A percentile compares a stretch with the other conserved stretches of the same genome.
These are phyloP conservation scores for Catharus minimus DNA, from an alignment of 2,113 vertebrate genomes.

Conservation along the genomic window DNA sequence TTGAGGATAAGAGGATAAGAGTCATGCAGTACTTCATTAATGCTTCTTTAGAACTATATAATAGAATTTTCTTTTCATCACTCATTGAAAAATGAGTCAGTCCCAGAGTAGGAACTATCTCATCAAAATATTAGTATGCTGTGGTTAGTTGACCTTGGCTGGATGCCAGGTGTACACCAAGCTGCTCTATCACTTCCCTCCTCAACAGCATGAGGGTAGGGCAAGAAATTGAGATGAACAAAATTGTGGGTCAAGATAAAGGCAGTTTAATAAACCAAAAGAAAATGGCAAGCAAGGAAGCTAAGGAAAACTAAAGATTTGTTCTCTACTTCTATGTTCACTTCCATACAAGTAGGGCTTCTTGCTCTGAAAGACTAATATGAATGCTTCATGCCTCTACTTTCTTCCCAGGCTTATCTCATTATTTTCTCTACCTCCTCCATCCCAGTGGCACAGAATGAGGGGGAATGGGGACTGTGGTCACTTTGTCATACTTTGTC, in stretches of 20 bases:
- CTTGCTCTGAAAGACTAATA: neutral
- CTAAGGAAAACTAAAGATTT: neutral
- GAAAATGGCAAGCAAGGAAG: neutral
- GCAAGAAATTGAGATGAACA: neutral
- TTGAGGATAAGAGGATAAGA: neutral
- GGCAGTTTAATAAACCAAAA: neutral
- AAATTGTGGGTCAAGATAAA: neutral
- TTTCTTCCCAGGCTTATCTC: neutral
- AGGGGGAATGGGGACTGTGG: neutral
- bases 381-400: neutral
- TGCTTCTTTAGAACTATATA: neutral
- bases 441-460: neutral
- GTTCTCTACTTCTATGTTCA: neutral
- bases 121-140: neutral
- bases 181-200: fast-evolving
- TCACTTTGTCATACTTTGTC: neutral
- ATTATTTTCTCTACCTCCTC: neutral
- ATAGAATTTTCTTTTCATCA: neutral
- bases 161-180: neutral
- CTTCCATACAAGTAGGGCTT: neutral
- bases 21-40: neutral
- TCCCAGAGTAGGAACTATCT: neutral
- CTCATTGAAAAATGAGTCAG: neutral
- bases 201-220: neutral
- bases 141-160: neutral